These are phyloP conservation scores for Itoplectis maculator DNA, from an alignment of 2,888 invertebrate species.

Conservation along the genomic window DNA sequence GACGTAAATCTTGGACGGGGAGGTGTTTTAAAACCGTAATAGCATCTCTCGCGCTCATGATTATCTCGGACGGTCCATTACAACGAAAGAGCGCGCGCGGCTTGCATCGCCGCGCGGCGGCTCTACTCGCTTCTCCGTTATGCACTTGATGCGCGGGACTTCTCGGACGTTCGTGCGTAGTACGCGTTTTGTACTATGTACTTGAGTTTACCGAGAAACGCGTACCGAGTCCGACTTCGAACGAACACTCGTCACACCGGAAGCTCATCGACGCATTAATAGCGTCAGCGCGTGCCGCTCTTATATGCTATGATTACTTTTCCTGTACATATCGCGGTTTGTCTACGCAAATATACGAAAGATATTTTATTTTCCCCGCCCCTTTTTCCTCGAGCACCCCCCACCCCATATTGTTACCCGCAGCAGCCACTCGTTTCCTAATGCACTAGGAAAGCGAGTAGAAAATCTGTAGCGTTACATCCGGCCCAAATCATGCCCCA, in stretches of 20 bases:
- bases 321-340: too few species aligned
- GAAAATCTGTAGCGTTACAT: too few species aligned
- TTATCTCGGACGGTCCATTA: conserved; percentile 65
- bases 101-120: conserved; percentile 1
- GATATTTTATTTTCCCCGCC: too few species aligned
- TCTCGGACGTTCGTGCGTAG: conserved; percentile 6
- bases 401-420: too few species aligned
- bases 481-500: too few species aligned
- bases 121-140: conserved; percentile 44
- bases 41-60: conserved; percentile 70
- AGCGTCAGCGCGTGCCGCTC: conserved; percentile 11
- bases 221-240: conserved; percentile 32
- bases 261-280: conserved; percentile 8
- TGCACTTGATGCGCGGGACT: conserved; percentile 10
- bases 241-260: conserved; percentile 15
- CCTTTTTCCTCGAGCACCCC: too few species aligned
- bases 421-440: too few species aligned
- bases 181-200: conserved; percentile 4
- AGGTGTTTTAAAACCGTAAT: conserved; percentile 72
- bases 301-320: background rate
- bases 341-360: too few species aligned
- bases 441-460: too few species aligned
- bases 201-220: background rate
- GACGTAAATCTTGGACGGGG: conserved; percentile 71
- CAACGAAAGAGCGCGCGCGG: conserved; percentile 9